Percentiles rank a stretch among this genome's conserved stretches.
Evolutionary conservation across 2,797 vertebrate genomes (phyloP).

Genomic region (Galaxias olidus): DNA sequence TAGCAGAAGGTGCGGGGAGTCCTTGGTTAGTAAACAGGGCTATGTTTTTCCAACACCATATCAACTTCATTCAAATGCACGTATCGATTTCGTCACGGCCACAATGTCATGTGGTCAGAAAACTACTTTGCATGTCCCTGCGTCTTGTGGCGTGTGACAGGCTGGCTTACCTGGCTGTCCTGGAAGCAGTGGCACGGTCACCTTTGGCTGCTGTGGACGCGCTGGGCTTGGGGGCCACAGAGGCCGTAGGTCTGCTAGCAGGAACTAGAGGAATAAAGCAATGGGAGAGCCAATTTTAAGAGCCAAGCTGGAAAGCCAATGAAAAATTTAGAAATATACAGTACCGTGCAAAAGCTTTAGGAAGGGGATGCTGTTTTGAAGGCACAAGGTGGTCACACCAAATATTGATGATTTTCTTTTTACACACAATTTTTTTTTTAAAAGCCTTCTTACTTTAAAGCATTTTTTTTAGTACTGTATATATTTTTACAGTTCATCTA

Average conservation of each 20-base stretch:
- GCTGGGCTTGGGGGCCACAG: slow-evolving; percentile 47
- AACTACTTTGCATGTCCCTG: not conserved
- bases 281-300: not conserved
- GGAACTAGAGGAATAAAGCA: slow-evolving; percentile 28
- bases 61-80: not conserved
- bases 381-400: no score
- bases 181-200: slow-evolving; percentile 42
- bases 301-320: not conserved
- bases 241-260: slow-evolving; percentile 40
- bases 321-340: not conserved
- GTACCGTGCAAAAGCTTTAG: no score
- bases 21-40: not conserved
- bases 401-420: no score
- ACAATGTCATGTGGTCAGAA: not conserved
- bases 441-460: no score
- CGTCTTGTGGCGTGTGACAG: not conserved
- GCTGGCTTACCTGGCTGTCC: slow-evolving; percentile 69
- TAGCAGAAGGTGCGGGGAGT: not conserved
- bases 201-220: slow-evolving; percentile 43
- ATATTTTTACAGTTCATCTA: no score
- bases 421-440: no score
- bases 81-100: not conserved
- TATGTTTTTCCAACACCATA: not conserved
- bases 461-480: no score
- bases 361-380: no score